These are phyloP conservation scores for Drosophila ercepeae DNA, from an alignment of 1,140 invertebrate species.

Conservation along the genomic window DNA sequence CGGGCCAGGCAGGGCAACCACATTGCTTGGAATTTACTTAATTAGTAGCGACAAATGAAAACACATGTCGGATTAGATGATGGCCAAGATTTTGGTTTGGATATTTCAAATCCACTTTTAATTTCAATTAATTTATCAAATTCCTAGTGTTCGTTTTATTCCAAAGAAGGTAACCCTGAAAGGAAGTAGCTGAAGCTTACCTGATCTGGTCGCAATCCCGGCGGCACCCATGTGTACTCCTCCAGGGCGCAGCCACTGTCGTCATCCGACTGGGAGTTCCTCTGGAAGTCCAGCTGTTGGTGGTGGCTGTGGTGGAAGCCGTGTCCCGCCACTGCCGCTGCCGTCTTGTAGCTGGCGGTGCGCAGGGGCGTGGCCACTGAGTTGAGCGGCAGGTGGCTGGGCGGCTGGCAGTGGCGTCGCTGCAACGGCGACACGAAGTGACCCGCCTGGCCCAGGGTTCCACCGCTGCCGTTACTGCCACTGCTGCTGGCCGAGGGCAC, in stretches of 20 bases:
- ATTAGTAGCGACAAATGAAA: conserved; percentile 70
- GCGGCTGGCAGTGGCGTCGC: conserved; percentile 76
- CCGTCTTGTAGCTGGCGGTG: conserved; percentile 71
- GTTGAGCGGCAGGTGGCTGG: conserved; percentile 75
- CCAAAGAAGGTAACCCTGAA: too few species aligned
- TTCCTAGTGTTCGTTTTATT: neutral
- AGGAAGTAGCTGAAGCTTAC: conserved; percentile 85
- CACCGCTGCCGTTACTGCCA: conserved; percentile 54
- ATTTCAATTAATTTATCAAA: neutral
- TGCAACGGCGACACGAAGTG: conserved; percentile 76
- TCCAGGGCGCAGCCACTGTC: conserved; percentile 98
- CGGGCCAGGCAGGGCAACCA: conserved; percentile 16
- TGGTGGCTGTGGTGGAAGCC: conserved; percentile 73
- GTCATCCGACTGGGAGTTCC: conserved; percentile 97
- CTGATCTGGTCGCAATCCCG: conserved; percentile 97
- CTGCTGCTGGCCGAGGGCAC: conserved; percentile 55
- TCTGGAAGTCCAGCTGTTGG: conserved; percentile 88
- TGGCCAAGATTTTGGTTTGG: neutral
- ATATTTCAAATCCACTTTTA: neutral
- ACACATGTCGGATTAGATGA: conserved; percentile 18
- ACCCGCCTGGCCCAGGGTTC: conserved; percentile 40
- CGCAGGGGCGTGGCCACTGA: conserved; percentile 76
- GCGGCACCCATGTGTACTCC: conserved; percentile 99
- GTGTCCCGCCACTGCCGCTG: conserved; percentile 50
- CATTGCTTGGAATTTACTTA: conserved; percentile 51